Conservation (phyloP, 2,888 invertebrate species). For the Parnassius glacialis region DNA sequence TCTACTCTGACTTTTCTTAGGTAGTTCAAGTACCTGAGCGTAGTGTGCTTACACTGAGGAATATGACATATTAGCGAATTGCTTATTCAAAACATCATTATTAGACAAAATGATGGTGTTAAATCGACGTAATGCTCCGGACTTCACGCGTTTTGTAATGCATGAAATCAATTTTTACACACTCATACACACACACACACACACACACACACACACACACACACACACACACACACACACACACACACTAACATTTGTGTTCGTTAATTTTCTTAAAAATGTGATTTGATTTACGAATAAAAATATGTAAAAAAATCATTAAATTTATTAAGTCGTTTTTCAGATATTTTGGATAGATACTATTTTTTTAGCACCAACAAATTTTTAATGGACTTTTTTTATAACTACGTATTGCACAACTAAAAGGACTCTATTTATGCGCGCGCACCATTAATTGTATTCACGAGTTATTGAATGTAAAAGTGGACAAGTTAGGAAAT, state of each 20-base stretch:
- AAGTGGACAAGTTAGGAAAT: constrained; percentile 1
- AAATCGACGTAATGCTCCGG: constrained; percentile 36
- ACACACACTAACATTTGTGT: too few species aligned
- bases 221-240: too few species aligned
- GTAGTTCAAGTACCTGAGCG: too few species aligned
- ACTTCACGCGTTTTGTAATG: constrained; percentile 12
- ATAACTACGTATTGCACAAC: too few species aligned
- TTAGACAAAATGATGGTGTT: constrained; percentile 46
- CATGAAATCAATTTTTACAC: background rate
- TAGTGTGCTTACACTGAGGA: constrained; percentile 3
- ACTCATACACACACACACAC: background rate
- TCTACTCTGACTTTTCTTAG: too few species aligned
- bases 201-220: background rate
- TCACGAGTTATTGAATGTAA: background rate
- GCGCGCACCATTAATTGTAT: constrained; percentile 7
- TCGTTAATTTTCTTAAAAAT: too few species aligned
- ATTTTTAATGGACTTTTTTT: too few species aligned
- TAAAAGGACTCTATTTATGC: constrained; percentile 5
- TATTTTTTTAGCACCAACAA: too few species aligned
- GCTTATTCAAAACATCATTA: constrained; percentile 60
- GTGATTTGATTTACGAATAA: too few species aligned
- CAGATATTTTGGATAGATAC: too few species aligned
- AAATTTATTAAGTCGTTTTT: too few species aligned
- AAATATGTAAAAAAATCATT: too few species aligned
- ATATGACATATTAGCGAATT: constrained; percentile 48